These are phyloP conservation scores for Spilogale gracilis DNA, from an alignment of 2,113 vertebrate genomes.

Conservation along the genomic window DNA sequence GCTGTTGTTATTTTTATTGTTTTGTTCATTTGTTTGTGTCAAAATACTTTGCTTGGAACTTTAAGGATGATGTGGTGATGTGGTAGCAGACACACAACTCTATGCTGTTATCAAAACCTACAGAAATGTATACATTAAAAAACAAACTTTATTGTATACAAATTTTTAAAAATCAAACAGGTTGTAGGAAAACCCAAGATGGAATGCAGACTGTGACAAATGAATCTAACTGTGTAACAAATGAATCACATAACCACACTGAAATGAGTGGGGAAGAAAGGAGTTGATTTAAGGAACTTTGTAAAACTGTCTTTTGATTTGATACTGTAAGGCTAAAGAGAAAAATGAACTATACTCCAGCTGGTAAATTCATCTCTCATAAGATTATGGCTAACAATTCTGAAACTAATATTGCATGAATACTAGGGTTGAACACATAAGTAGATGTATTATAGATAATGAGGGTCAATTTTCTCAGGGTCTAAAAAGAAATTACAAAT, in stretches of 20 bases:
- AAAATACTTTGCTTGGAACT: neutral
- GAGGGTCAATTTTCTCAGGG: neutral
- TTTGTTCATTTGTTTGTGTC: neutral
- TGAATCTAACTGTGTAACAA: constrained; percentile 46
- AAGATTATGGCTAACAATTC: neutral
- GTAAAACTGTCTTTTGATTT: constrained; percentile 54
- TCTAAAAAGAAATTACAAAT: constrained; percentile 29
- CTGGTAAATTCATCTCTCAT: constrained; percentile 17
- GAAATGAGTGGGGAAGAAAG: neutral
- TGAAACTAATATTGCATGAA: neutral
- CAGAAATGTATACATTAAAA: neutral
- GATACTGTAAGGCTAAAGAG: neutral
- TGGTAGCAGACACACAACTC: neutral
- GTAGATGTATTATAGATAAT: constrained; percentile 4
- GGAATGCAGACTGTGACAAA: constrained; percentile 29
- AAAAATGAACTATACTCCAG: neutral
- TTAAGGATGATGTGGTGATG: neutral
- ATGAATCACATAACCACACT: constrained; percentile 13
- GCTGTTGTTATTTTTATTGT: neutral
- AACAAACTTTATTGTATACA: neutral
- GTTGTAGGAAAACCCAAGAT: neutral
- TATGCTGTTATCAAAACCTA: constrained; percentile 42
- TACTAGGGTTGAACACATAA: neutral
- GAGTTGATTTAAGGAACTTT: constrained; percentile 20
- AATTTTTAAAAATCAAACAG: constrained; percentile 21